Evolutionary conservation across 1,140 invertebrate species (phyloP), one percentile per base, ranked within the genome.

Genomic region (Drosophila mojavensis): DNA sequence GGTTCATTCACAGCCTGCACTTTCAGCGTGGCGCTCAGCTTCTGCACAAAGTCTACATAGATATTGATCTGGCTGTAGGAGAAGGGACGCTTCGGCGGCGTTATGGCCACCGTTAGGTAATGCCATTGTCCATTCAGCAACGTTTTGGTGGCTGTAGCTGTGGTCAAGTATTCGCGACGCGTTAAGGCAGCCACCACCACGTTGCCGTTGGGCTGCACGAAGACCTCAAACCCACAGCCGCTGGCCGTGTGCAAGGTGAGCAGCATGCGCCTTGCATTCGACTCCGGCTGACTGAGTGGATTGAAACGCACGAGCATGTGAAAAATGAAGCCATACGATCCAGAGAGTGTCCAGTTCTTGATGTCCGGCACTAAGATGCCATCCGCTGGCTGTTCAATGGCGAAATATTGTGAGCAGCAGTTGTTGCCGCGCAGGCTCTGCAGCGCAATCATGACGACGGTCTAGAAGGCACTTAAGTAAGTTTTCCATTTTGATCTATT

Each of bases 91-190:
- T 93, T 93, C 1, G 94, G 94, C 39, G 93, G 93, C 4, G 92
- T 93, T 71, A 95, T 94, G 47, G 94, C 93, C 50, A 95, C 92
- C 11, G 93, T 94, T 13, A 95, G 73, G 63, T 93, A 94, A 80
- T 95, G 95, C 95, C 95, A 95, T 55, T 91, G 91, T 20, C 93
- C 93, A 92, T 95, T 94, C 68, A 93, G 81, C 13, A 95, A 82
- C 10, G 92, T 91, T 36, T 92, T 92, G 7, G 94, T 93, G 11
- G 93, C 85, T 4, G 95, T 93, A 0, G 93, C 91, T 2, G 94
- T 93, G 26, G 94, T 93, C 7, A 94, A 91, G 80, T 94, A 94
- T 63, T 95, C 95, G 59, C 95, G 94, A 55, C 94, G 94, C 11
- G 93, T 94, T 15, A 93, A 88, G 15, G 95, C 93, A 28, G 93